These are phyloP conservation scores for Rostratula benghalensis DNA, from an alignment of 2,113 vertebrate genomes.

Conservation along the genomic window DNA sequence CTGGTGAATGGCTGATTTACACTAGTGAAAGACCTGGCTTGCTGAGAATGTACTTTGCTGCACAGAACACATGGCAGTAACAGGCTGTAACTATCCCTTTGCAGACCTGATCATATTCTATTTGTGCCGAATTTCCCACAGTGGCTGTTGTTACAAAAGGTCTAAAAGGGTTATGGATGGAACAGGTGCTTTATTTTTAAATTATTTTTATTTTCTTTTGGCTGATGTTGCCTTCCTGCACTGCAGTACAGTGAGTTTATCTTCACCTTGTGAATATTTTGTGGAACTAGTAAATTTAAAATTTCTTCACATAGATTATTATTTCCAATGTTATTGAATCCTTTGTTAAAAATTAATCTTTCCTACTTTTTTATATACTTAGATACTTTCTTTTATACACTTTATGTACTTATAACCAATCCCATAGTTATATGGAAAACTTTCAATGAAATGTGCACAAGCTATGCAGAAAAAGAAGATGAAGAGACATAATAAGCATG, in stretches of 20 bases:
- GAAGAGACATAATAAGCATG: not conserved
- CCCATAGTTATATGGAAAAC: not conserved
- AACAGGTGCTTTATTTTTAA: not conserved
- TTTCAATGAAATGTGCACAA: not conserved
- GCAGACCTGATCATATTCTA: not conserved
- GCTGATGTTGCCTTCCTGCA: not conserved
- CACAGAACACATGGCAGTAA: not conserved
- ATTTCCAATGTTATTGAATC: not conserved
- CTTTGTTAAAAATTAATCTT: not conserved
- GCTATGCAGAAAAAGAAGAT: rapidly evolving
- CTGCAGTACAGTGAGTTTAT: not conserved
- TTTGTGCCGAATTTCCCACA: not conserved
- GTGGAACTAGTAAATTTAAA: not conserved
- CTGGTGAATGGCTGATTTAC: not conserved
- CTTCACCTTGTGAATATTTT: not conserved
- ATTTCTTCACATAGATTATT: not conserved
- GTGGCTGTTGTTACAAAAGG: not conserved
- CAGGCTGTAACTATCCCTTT: not conserved
- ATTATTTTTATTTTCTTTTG: not conserved
- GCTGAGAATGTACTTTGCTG: not conserved
- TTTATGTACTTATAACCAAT: no score
- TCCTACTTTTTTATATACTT: no score
- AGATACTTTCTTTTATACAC: no score
- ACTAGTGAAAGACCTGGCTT: not conserved
- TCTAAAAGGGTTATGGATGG: not conserved